phyloP scores from a whole-genome alignment of 30 jellyfish, hydroid and myxozoan genomes.

The Hydractinia symbiolongicarpus region DNA sequence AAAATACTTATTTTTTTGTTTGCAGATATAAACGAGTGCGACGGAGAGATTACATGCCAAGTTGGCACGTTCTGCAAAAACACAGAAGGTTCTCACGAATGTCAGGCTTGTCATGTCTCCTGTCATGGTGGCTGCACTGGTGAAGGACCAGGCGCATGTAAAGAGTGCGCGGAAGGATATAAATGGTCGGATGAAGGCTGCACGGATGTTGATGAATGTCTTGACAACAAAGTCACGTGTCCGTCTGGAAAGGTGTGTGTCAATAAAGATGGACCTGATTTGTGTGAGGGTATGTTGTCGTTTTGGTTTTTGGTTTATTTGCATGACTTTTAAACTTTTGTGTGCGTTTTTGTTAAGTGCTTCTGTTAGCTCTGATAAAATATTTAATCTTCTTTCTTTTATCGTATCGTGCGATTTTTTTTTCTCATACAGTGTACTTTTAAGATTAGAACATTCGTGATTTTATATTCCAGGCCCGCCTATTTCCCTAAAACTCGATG shows the following conservation, averaged over 20 bases:
- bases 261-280: slow-evolving; percentile 42
- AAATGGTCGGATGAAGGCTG: slow-evolving; percentile 62
- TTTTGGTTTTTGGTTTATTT: background rate
- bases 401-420: background rate
- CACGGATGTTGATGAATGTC: slow-evolving; percentile 46
- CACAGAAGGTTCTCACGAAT: slow-evolving; percentile 55
- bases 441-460: no score
- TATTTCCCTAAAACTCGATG: no score
- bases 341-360: background rate
- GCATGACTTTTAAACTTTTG: background rate
- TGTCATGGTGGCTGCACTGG: slow-evolving; percentile 55
- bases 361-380: background rate
- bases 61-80: slow-evolving; percentile 67
- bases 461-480: no score
- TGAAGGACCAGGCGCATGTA: slow-evolving; percentile 53
- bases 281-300: slow-evolving; percentile 34
- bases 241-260: slow-evolving; percentile 35
- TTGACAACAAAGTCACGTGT: slow-evolving; percentile 23
- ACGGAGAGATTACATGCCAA: slow-evolving; percentile 30
- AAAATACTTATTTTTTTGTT: no score
- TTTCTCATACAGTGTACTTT: no score
- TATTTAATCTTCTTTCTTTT: background rate
- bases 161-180: slow-evolving; percentile 66
- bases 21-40: slow-evolving; percentile 69
- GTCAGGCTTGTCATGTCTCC: slow-evolving; percentile 42